These are phyloP conservation scores for Philopedon plagiatum DNA, from an alignment of 2,888 invertebrate species.

Conservation along the genomic window DNA sequence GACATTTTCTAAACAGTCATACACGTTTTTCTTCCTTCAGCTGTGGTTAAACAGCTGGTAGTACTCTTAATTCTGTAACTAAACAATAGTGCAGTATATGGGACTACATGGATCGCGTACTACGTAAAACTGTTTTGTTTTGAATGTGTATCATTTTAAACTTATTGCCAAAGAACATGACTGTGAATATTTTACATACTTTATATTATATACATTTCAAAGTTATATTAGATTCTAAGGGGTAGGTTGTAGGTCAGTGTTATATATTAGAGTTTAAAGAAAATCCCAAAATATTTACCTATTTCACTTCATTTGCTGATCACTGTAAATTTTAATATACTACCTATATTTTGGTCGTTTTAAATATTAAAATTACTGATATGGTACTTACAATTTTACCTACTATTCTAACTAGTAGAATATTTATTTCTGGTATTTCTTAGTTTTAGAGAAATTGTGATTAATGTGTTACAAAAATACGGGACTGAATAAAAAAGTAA, in stretches of 20 bases:
- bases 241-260: slow-evolving; percentile 60
- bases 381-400: slow-evolving; percentile 50
- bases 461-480: slow-evolving; percentile 62
- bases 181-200: slow-evolving; percentile 66
- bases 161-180: slow-evolving; percentile 68
- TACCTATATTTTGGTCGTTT: slow-evolving; percentile 53
- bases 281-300: slow-evolving; percentile 53
- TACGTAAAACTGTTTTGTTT: slow-evolving; percentile 30
- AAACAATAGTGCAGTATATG: too few species aligned
- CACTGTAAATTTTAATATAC: slow-evolving; percentile 46
- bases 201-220: slow-evolving; percentile 65
- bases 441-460: slow-evolving; percentile 60
- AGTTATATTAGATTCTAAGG: slow-evolving; percentile 62
- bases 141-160: slow-evolving; percentile 42
- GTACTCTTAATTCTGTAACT: too few species aligned
- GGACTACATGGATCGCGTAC: too few species aligned
- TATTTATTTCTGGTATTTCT: slow-evolving; percentile 55
- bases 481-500: slow-evolving; percentile 61
- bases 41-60: too few species aligned
- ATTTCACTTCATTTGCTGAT: slow-evolving; percentile 32
- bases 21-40: too few species aligned
- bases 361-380: slow-evolving; percentile 48
- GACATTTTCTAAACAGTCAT: too few species aligned
- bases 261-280: slow-evolving; percentile 61
- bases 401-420: slow-evolving; percentile 52